phyloP scores from a whole-genome alignment of 2,888 invertebrate genomes.

The Cistogaster globosa region DNA sequence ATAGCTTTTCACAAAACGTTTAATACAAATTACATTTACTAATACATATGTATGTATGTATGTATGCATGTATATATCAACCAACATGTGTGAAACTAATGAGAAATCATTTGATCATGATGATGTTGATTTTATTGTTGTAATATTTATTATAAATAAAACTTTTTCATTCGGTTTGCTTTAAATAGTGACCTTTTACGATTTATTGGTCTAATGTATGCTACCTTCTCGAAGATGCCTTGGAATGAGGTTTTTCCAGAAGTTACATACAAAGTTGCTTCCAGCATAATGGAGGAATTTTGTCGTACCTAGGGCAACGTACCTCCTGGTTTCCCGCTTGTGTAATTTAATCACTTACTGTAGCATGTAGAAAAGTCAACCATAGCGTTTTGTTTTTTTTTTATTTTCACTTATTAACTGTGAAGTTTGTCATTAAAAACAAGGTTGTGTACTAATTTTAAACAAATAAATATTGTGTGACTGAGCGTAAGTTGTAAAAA shows the following conservation, averaged over 20 bases:
- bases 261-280: no score
- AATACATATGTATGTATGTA: background rate
- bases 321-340: no score
- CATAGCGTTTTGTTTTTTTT: background rate
- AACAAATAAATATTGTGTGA: constrained; percentile 28
- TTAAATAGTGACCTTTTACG: background rate
- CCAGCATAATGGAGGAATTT: no score
- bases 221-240: no score
- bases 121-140: constrained; percentile 29
- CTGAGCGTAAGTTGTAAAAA: constrained; percentile 1
- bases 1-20: constrained; percentile 68
- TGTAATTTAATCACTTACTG: no score
- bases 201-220: no score
- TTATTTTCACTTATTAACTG: constrained; percentile 15
- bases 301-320: no score
- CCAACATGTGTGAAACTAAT: constrained; percentile 29
- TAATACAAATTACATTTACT: constrained; percentile 56
- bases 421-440: constrained; percentile 32
- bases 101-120: constrained; percentile 1
- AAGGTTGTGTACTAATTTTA: constrained; percentile 28
- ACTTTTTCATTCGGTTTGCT: background rate
- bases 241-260: no score
- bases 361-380: background rate
- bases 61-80: no score
- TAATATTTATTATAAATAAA: background rate